Base-by-base conservation (phyloP, 2,888 invertebrate species). In the Pollenia angustigena region DNA sequence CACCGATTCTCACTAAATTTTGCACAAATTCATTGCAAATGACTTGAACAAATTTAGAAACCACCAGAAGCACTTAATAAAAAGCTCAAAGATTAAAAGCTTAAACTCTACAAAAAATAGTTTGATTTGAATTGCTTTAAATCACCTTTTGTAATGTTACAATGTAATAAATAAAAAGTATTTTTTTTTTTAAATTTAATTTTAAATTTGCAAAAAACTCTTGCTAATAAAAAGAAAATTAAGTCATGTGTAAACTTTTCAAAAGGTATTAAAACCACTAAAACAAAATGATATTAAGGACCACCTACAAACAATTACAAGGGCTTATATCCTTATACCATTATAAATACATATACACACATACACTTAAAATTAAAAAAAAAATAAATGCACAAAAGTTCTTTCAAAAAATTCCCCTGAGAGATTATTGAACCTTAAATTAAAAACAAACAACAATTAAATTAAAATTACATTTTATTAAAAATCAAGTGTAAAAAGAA, bases 361-460 rank as follows among this genome's bases (percentile, higher is more conserved):
- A 11, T 1, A 42, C 8, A 32, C 8, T 66, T 23, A 14, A 48
- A 18, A 23, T 14, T 6, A 23, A 48, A 58, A 7, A 23, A 32
- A 32, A 32, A 32, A 32, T 32, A 48, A 9, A 23, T 48, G 1
- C 18, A 9, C 3, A 9, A 60, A 42, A 62, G 16, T 32, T 32
- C 32, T 6, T 14, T 40, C 4, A 62, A 42, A 42, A 14, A n/a
- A 23, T 14, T 0, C 32, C n/a, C 58, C n/a, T 7, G 60, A 48
- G 74, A 10, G 23, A 18, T 44, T 44, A 48, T 62, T 75, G 32
- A 23, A 62, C 6, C 66, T 58, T 60, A 64, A 81, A 52, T 72
- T 60, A 23, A 12, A 18, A 62, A 44, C 16, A 54, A 83, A 76
- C 60, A 83, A 62, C 14, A 76, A 78, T 42, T 18, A 46, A 46